Base-by-base conservation (phyloP, 1,140 invertebrate species). In the Drosophila equinoxialis region DNA sequence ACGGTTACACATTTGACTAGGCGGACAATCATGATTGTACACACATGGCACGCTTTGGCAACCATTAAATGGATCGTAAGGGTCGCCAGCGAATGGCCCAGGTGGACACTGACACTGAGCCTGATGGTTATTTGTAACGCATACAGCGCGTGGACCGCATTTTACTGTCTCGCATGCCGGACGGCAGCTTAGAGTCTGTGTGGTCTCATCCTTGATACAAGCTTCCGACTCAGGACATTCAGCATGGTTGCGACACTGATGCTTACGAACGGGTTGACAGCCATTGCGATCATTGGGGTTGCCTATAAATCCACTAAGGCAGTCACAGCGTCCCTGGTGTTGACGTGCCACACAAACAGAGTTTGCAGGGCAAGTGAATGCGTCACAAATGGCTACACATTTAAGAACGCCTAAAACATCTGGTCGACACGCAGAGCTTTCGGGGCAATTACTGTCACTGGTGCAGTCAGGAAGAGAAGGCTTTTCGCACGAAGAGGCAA, bases 251-350 rank as follows among this genome's bases (percentile, higher is more conserved):
- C 92, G 92, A 83, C 97, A 98, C 90, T 95, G 94, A 83, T 97
- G 95, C 89, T 95, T 95, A 2, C 94, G 93, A 1, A 95, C 90
- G 10, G 94, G 94, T 70, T 95, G 93, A 82, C 97, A 98, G 7
- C 97, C 97, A 69, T 95, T 95, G 14, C 97, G 94, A 86, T 98
- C 97, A 80, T 97, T 97, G 4, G 97, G 97, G 93, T 98, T 97
- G 14, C 97, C 97, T 17, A 94, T 94, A 90, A 94, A 98, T 3
- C 96, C 96, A n/a, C 94, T 90, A 2, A 96, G 92, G 91, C 97
- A 98, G 81, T 96, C 95, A 83, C 97, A 98, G 74, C 95, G 94
- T 42, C 95, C 96, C 78, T 94, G 94, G 79, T 98, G 97, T 65
- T 94, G 94, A 39, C 93, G 93, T 0, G 96, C 95, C 6, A 96